These are phyloP conservation scores for Anoplolepis gracilipes DNA, from an alignment of 1,140 invertebrate genomes.

Conservation along the genomic window DNA sequence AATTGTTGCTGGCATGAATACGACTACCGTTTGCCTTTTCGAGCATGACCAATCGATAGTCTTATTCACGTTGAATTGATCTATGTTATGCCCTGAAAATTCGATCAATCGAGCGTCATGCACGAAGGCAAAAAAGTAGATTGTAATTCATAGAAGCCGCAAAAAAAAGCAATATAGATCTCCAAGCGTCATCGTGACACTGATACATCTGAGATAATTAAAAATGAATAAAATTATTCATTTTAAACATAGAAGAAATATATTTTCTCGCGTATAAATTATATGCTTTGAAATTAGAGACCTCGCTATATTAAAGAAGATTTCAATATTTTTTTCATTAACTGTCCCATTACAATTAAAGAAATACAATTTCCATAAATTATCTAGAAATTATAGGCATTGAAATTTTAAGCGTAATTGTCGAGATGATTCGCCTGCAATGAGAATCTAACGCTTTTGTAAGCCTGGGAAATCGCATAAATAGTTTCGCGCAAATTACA, in stretches of 20 bases:
- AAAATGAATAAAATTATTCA: neutral
- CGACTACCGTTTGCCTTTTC: constrained; percentile 17
- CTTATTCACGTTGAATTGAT: constrained; percentile 11
- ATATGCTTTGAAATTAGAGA: neutral
- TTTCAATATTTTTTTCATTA: neutral
- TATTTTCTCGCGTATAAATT: too few relatives aligned
- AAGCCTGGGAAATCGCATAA: constrained; percentile 21
- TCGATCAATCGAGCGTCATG: constrained; percentile 8
- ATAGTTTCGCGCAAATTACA: constrained; percentile 41
- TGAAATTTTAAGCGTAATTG: neutral
- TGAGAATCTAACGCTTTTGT: constrained; percentile 20
- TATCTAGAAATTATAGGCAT: neutral
- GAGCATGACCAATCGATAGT: constrained; percentile 34
- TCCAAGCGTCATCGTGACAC: neutral
- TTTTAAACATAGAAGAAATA: neutral
- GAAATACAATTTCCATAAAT: neutral
- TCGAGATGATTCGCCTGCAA: neutral
- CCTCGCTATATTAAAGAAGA: neutral
- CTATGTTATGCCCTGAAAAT: constrained; percentile 48
- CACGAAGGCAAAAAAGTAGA: constrained; percentile 8
- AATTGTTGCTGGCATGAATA: constrained; percentile 22
- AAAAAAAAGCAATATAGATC: neutral
- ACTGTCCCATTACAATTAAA: neutral
- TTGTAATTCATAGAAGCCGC: neutral
- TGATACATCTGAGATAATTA: neutral